Evolutionary conservation across 2,797 vertebrate species (phyloP).

Genomic region (Syngnathus acus): DNA sequence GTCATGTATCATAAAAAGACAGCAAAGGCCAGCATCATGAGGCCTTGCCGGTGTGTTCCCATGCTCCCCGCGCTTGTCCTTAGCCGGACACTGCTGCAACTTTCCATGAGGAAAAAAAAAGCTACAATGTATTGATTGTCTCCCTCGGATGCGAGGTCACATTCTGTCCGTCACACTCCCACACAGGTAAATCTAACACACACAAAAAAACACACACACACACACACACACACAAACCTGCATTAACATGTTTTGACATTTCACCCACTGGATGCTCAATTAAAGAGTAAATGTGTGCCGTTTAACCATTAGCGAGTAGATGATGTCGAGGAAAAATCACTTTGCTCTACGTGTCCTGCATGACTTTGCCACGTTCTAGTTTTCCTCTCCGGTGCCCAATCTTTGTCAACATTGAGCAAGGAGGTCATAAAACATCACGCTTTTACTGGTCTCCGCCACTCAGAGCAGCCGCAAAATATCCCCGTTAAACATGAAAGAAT

Average conservation of each 20-base stretch:
- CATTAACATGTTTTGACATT: slow-evolving; percentile 38
- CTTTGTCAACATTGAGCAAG: slow-evolving; percentile 43
- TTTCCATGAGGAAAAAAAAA: slow-evolving; percentile 50
- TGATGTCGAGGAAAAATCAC: slow-evolving; percentile 36
- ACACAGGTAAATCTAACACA: slow-evolving; percentile 25
- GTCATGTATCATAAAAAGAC: slow-evolving; percentile 57
- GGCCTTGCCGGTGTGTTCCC: slow-evolving; percentile 26
- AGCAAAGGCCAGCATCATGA: slow-evolving; percentile 30
- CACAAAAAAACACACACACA: slow-evolving; percentile 16
- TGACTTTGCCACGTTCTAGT: slow-evolving; percentile 57
- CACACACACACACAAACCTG: slow-evolving; percentile 9
- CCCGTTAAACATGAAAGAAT: slow-evolving; percentile 55
- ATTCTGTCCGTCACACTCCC: slow-evolving; percentile 64
- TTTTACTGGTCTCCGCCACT: slow-evolving; percentile 58
- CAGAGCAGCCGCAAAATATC: slow-evolving; percentile 50
- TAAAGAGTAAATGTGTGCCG: slow-evolving; percentile 49
- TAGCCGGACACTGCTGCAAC: slow-evolving; percentile 26
- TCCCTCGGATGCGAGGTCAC: slow-evolving; percentile 57
- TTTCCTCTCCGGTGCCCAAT: slow-evolving; percentile 36
- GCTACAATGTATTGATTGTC: slow-evolving; percentile 65
- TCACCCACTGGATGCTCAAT: slow-evolving; percentile 50
- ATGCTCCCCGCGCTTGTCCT: slow-evolving; percentile 43
- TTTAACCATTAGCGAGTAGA: slow-evolving; percentile 42
- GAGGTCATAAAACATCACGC: slow-evolving; percentile 48
- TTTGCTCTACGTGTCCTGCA: slow-evolving; percentile 41